Evolutionary conservation across 2,113 vertebrate species (phyloP).

Genomic region (Oncorhynchus tshawytscha): DNA sequence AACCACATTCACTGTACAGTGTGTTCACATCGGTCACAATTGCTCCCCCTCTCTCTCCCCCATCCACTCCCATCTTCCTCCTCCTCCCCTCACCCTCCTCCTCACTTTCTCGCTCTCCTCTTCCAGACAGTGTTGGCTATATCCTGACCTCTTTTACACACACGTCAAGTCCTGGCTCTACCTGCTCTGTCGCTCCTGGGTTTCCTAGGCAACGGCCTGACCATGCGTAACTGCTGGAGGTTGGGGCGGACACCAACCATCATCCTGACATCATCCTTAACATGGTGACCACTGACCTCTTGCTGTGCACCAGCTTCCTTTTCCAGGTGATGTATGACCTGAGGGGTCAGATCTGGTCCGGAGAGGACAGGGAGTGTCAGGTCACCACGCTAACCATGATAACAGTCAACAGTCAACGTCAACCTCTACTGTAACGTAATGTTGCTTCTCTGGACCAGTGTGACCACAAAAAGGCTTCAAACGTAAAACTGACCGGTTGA

Average conservation of each 20-base stretch:
- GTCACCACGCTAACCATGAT: neutral
- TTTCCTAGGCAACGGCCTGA: slow-evolving; percentile 26
- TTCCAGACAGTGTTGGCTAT: neutral
- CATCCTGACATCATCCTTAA: slow-evolving; percentile 38
- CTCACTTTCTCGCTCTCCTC: no score
- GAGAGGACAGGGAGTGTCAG: slow-evolving; percentile 1
- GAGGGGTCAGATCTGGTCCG: neutral
- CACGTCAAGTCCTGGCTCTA: slow-evolving; percentile 34
- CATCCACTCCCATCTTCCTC: no score
- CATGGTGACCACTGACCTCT: slow-evolving; percentile 34
- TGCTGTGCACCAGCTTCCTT: slow-evolving; percentile 38
- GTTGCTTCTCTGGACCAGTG: slow-evolving; percentile 39
- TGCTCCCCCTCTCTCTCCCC: no score
- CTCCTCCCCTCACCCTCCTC: no score
- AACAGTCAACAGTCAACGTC: slow-evolving; percentile 30
- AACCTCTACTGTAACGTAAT: slow-evolving; percentile 40
- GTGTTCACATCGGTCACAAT: no score
- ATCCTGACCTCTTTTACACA: neutral
- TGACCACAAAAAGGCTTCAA: slow-evolving; percentile 34
- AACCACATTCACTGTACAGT: no score
- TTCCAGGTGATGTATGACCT: slow-evolving; percentile 25
- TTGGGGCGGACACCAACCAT: slow-evolving; percentile 22
- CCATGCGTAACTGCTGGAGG: slow-evolving; percentile 20
- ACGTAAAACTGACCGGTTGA: no score
- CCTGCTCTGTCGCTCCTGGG: slow-evolving; percentile 29